Evolutionary conservation across 2,797 vertebrate genomes (phyloP).

Genomic region (Sebastes iracundus): DNA sequence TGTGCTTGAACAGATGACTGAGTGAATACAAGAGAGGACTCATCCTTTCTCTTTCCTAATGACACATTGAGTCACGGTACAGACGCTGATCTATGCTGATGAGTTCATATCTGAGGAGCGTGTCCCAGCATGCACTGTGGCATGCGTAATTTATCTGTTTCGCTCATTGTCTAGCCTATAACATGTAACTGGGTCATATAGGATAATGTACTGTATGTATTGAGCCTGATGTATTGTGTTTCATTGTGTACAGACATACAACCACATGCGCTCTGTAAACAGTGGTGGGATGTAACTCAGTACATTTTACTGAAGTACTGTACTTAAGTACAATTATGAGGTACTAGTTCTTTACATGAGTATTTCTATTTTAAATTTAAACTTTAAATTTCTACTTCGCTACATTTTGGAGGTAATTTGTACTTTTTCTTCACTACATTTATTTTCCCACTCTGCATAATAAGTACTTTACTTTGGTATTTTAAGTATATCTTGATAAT

Average conservation of each 20-base stretch:
- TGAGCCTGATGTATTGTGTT: neutral
- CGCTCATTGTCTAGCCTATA: neutral
- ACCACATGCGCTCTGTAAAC: neutral
- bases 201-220: neutral
- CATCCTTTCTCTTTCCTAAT: conserved; percentile 15
- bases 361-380: no score
- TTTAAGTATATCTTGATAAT: neutral
- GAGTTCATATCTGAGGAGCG: conserved; percentile 11
- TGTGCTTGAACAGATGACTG: neutral
- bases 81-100: neutral
- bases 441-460: neutral
- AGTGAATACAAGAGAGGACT: neutral
- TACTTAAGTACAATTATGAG: no score
- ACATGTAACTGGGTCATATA: neutral
- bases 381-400: neutral
- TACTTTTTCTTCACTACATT: neutral
- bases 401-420: neutral
- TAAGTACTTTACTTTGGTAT: no score
- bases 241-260: neutral
- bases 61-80: conserved; percentile 6
- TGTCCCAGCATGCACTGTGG: neutral
- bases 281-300: neutral
- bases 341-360: no score
- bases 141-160: neutral
- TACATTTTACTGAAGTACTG: neutral